These are phyloP conservation scores for Lates calcarifer DNA, from an alignment of 2,113 vertebrate species.

Conservation along the genomic window DNA sequence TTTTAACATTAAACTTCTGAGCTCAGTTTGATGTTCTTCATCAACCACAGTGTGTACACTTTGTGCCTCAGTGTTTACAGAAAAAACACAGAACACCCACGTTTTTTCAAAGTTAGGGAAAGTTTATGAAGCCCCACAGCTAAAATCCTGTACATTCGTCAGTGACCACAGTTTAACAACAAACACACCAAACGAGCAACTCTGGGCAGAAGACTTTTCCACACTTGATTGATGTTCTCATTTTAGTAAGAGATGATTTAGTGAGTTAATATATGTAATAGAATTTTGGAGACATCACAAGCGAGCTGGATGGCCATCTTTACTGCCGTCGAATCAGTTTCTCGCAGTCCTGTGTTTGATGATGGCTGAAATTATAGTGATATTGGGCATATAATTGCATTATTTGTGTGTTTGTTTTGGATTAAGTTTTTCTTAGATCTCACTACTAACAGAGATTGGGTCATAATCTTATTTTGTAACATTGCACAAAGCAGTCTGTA, in stretches of 20 bases:
- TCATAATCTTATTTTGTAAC: background rate
- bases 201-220: background rate
- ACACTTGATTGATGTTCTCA: constrained; percentile 39
- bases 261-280: constrained; percentile 32
- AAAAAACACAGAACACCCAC: constrained; percentile 29
- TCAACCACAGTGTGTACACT: background rate
- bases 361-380: background rate
- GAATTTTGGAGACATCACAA: constrained; percentile 15
- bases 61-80: background rate
- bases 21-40: constrained; percentile 16
- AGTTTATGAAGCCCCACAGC: constrained; percentile 36
- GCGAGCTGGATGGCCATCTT: constrained; percentile 7
- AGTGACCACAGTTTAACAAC: constrained; percentile 19
- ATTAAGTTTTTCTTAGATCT: background rate
- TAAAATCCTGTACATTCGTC: constrained; percentile 20
- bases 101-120: background rate
- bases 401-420: background rate
- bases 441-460: background rate
- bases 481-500: background rate
- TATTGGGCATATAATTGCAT: constrained; percentile 9
- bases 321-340: constrained; percentile 1
- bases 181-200: constrained; percentile 32
- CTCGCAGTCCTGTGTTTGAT: background rate
- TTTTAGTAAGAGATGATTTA: constrained; percentile 34
- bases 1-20: constrained; percentile 10